phyloP scores from a whole-genome alignment of 2,113 vertebrate genomes.

The Microtus pennsylvanicus region DNA sequence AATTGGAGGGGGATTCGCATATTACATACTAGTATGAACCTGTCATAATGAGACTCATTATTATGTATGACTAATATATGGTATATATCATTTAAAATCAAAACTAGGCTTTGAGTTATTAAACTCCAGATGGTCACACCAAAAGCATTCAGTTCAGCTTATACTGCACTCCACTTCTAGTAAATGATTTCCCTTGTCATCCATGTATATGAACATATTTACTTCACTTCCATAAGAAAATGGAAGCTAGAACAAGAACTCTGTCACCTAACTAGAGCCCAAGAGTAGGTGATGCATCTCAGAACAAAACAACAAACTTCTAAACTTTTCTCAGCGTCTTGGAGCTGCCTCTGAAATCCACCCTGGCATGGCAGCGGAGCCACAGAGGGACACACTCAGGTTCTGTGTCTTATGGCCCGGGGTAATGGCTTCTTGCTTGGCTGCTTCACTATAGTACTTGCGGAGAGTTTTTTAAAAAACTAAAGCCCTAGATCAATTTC shows the following conservation, averaged over 20 bases:
- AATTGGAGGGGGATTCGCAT: background rate
- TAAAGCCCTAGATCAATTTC: background rate
- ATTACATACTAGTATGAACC: background rate
- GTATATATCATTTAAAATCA: background rate
- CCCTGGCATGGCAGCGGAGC: accelerated
- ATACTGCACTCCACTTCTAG: background rate
- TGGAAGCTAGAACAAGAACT: background rate
- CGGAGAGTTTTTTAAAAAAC: background rate
- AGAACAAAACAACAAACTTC: background rate
- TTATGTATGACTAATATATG: background rate
- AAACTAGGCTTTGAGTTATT: background rate
- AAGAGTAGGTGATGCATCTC: background rate
- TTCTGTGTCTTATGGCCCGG: background rate
- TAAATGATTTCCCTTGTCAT: background rate
- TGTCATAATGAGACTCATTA: background rate
- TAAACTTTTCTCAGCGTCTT: accelerated
- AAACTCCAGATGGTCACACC: background rate
- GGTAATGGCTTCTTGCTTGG: accelerated
- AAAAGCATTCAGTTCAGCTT: background rate
- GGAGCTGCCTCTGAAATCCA: background rate
- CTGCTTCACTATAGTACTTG: too few species aligned
- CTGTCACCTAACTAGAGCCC: background rate
- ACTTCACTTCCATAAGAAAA: conserved; percentile 10
- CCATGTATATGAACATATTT: background rate
- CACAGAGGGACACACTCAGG: accelerated